Evolutionary conservation across 1,140 invertebrate genomes (phyloP).

Genomic region (Drosophila mojavensis): DNA sequence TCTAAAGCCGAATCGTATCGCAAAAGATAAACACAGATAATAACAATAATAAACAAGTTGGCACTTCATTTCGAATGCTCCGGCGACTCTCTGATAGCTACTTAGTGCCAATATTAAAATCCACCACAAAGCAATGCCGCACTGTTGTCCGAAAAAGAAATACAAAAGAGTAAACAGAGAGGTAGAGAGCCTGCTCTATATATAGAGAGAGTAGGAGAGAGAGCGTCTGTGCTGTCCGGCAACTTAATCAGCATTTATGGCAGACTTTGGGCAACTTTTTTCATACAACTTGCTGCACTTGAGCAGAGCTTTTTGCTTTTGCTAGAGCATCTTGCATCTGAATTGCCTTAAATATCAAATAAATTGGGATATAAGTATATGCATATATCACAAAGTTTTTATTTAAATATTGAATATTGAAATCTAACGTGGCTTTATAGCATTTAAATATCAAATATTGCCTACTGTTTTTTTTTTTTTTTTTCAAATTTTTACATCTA

Average conservation of each 20-base stretch:
- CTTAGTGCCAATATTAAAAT: slow-evolving; percentile 81
- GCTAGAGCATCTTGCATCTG: slow-evolving; percentile 1
- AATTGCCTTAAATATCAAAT: too few species aligned
- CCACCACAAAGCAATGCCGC: slow-evolving; percentile 61
- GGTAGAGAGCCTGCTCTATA: neutral
- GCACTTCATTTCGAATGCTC: slow-evolving; percentile 78
- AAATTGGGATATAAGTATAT: too few species aligned
- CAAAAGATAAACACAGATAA: slow-evolving; percentile 52
- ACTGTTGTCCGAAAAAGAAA: slow-evolving; percentile 53
- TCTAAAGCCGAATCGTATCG: slow-evolving; percentile 26
- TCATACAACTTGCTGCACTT: neutral
- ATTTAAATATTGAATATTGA: too few species aligned
- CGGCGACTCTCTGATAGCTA: slow-evolving; percentile 65
- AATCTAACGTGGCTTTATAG: too few species aligned
- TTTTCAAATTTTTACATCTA: too few species aligned
- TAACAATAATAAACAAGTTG: slow-evolving; percentile 81
- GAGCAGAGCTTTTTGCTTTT: neutral
- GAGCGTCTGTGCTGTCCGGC: slow-evolving; percentile 2
- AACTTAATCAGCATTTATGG: slow-evolving; percentile 78
- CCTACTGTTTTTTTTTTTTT: too few species aligned
- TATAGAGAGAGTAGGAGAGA: neutral
- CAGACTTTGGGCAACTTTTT: slow-evolving; percentile 43
- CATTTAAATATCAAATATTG: too few species aligned
- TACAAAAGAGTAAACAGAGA: slow-evolving; percentile 42
- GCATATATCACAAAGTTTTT: too few species aligned